Evolutionary conservation across 1,140 invertebrate genomes (phyloP).

Genomic region (Cotesia glomerata): DNA sequence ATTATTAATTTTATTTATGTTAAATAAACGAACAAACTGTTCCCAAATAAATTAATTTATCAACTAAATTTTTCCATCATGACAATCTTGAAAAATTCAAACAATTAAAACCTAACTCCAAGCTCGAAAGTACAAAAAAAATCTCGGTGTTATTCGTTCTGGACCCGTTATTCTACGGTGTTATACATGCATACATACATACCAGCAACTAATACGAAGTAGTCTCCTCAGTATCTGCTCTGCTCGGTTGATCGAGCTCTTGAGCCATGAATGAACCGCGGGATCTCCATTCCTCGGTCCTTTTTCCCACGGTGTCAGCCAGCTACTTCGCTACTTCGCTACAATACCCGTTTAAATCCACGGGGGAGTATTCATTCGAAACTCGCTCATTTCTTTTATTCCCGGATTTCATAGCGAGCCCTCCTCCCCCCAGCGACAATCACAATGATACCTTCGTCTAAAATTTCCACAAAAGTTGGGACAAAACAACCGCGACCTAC

Average conservation of each 20-base stretch:
- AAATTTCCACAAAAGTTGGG: neutral
- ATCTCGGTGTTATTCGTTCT: too few relatives aligned
- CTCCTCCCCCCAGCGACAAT: neutral
- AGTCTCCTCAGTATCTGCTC: slow-evolving; percentile 25
- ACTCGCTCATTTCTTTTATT: neutral
- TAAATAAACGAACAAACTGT: too few relatives aligned
- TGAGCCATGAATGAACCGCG: slow-evolving; percentile 52
- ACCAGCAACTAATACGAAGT: slow-evolving; percentile 1
- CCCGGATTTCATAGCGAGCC: neutral
- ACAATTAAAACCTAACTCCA: too few relatives aligned
- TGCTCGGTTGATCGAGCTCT: slow-evolving; percentile 44
- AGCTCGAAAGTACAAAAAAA: too few relatives aligned
- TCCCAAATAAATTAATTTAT: too few relatives aligned
- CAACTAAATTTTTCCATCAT: too few relatives aligned
- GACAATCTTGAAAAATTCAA: too few relatives aligned
- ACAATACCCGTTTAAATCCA: slow-evolving; percentile 17
- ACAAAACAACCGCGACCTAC: slow-evolving; percentile 15
- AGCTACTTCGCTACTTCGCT: neutral
- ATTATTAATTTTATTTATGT: too few relatives aligned
- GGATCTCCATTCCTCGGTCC: slow-evolving; percentile 33
- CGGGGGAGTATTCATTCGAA: neutral
- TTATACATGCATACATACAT: neutral
- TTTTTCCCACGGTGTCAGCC: slow-evolving; percentile 20
- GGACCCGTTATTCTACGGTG: neutral
- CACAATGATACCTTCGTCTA: neutral